Evolutionary conservation across 2,888 invertebrate genomes (phyloP), one percentile per base, ranked within the genome.

Genomic region (Leucozona laternaria): DNA sequence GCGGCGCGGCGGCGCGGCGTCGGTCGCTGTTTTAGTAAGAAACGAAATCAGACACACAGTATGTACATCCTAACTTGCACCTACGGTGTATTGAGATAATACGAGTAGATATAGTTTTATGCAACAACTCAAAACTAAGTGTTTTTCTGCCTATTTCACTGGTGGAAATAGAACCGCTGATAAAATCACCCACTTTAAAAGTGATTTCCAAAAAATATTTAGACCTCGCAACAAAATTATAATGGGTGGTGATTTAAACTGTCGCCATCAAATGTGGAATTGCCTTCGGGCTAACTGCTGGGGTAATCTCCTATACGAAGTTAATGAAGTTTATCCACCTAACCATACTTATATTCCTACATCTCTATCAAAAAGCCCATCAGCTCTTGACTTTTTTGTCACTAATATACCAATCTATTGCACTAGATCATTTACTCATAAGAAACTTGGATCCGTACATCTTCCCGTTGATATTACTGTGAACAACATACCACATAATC

Each of bases 321-420:
- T 70, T 4, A 55, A 55, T 25, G 50, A 45, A 25, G 57, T 4
- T 11, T 48, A 20, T 45, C 25, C 55, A 7, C 48, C 45, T n/a
- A 20, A 72, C 8, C 13, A 22, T 45, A 72, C 73, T 37, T 72
- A 79, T 57, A 22, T 73, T 28, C 72, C 73, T 20, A 64, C 79
- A 43, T 66, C 55, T 25, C 17, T 10, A 13, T 25, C 10, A 13
- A 79, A 66, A 34, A 55, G 57, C 25, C 72, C 79, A 13, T 79
- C 48, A 2, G 55, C 64, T n/a, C 43, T 73, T 28, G 64, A 79
- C 15, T 73, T 72, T 57, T 79, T 66, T 57, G 8, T 79, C 13
- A 66, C 73, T 50, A 79, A 62, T 28, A 66, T 50, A 22, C 43
- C 66, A 2, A 25, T 20, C 7, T 40, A 73, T 43, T 72, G 64